These are phyloP conservation scores for Chaetogeoica ovagalla DNA, from an alignment of 2,888 invertebrate genomes.

Conservation along the genomic window DNA sequence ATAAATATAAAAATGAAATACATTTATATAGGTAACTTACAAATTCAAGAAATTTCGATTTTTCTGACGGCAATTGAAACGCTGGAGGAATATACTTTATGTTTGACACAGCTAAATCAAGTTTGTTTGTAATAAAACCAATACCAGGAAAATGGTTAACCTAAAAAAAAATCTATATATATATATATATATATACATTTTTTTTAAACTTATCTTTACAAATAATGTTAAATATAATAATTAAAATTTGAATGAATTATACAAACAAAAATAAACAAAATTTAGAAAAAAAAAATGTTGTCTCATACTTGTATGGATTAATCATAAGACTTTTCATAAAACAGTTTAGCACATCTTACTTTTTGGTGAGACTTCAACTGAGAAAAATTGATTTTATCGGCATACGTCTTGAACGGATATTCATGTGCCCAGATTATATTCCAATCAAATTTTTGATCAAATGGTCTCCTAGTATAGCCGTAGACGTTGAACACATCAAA, in stretches of 20 bases:
- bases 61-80: constrained; percentile 81
- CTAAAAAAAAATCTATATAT: constrained; percentile 57
- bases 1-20: too few species aligned
- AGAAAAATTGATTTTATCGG: constrained; percentile 62
- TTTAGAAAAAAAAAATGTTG: too few species aligned
- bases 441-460: constrained; percentile 70
- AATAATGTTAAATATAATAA: too few species aligned
- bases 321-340: background rate
- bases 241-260: too few species aligned
- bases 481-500: constrained; percentile 74
- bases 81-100: constrained; percentile 82
- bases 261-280: too few species aligned
- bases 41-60: constrained; percentile 71
- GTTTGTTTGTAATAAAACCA: constrained; percentile 91
- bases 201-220: background rate
- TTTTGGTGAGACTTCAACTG: constrained; percentile 73
- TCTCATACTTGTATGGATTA: too few species aligned
- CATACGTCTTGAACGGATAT: constrained; percentile 76
- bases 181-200: too few species aligned
- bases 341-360: constrained; percentile 57
- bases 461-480: constrained; percentile 69
- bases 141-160: constrained; percentile 95
- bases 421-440: constrained; percentile 92
- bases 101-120: constrained; percentile 79
- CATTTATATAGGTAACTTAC: constrained; percentile 58